Evolutionary conservation across 2,113 vertebrate genomes (phyloP).

Genomic region (human): GRCh38 chr2:20475501-20476000

Average conservation of each 20-base stretch:
- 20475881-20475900: background rate
- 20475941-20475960: too few relatives aligned
- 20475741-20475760: background rate
- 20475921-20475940: background rate
- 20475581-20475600: background rate
- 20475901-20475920: background rate
- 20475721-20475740: background rate
- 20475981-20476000: too few relatives aligned
- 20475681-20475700: background rate
- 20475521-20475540: background rate
- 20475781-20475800: background rate
- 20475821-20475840: background rate
- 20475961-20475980: too few relatives aligned
- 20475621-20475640: background rate
- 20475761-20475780: background rate
- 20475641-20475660: background rate
- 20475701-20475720: too few relatives aligned
- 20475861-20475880: background rate
- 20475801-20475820: background rate
- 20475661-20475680: accelerated
- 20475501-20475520: background rate
- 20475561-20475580: background rate
- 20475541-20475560: background rate
- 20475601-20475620: background rate
- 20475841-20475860: background rate